phyloP scores from a whole-genome alignment of 2,888 invertebrate genomes.

The Cephonodes hylas region DNA sequence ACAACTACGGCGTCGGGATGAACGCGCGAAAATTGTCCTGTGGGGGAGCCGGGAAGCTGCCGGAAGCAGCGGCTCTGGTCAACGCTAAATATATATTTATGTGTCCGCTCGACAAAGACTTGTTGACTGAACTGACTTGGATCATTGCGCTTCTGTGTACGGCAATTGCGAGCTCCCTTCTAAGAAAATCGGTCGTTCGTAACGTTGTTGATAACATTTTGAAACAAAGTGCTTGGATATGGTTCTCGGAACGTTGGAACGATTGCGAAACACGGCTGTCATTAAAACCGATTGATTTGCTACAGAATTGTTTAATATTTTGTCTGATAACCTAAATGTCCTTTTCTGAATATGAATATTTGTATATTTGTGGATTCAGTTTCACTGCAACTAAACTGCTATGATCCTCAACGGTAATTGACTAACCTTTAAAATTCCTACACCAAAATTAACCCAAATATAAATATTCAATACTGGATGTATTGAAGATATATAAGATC shows the following conservation, averaged over 20 bases:
- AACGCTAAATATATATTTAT: conserved; percentile 72
- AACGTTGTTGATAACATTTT: background rate
- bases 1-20: background rate
- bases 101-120: conserved; percentile 48
- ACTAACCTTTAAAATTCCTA: too few species aligned
- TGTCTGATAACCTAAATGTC: too few species aligned
- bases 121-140: conserved; percentile 14
- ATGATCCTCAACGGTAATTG: too few species aligned
- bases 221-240: background rate
- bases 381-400: too few species aligned
- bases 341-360: too few species aligned
- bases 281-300: background rate
- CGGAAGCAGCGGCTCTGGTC: conserved; percentile 54
- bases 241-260: background rate
- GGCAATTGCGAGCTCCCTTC: background rate
- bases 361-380: too few species aligned
- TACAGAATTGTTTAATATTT: too few species aligned
- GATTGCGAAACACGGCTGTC: background rate
- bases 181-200: background rate
- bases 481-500: too few species aligned
- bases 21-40: background rate
- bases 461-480: too few species aligned
- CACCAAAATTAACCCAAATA: too few species aligned
- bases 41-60: conserved; percentile 2
- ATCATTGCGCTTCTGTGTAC: background rate